Base-by-base conservation (phyloP, 2,113 vertebrate genomes). In the Tachysurus fulvidraco region DNA sequence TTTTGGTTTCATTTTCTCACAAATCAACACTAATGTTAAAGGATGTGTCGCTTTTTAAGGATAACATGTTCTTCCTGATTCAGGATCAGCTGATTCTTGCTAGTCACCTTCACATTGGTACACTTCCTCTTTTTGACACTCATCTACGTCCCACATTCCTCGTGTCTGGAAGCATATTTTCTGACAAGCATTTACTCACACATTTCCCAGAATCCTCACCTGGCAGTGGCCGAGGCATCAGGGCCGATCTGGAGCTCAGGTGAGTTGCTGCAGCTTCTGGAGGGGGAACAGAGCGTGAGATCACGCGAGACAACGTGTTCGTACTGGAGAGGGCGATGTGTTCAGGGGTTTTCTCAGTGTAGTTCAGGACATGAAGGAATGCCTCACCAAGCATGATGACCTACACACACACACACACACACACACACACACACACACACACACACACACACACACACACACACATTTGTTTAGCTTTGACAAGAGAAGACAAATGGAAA, bases 351-450 rank as follows among this genome's bases (percentile, higher is more conserved):
- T 85, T 54, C 55, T 85, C 19, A 3, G 28, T 86, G 80, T 86
- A 84, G 25, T 79, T 86, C 50, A 90, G 64, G 41, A 89, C 30
- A 28, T 86, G 83, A 81, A 91, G 88, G 83, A 89, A 91, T 5
- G 84, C 85, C 84, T 91, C 90, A 36, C 88, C 85, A 13, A 91
- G 89, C 90, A 91, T 91, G 79, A 81, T 13, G 60, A 46, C 60
- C 79, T 82, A 46, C 28, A 77, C 21, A 17, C 30, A 5, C 4
- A n/a, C 13, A 57, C 11, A 78, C 25, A 83, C 55, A 78, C n/a
- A 77, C 6, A 77, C 69, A 65, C 21, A 67, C 57, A 87, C 11
- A 78, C 25, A 83, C 55, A 78, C n/a, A 77, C 6, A 46, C 28
- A 77, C 21, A 17, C 30, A 5, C 4, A n/a, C 13, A 57, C 11